Conservation (phyloP, 2,797 vertebrate species). For the Crocodylus rhombifer region DNA sequence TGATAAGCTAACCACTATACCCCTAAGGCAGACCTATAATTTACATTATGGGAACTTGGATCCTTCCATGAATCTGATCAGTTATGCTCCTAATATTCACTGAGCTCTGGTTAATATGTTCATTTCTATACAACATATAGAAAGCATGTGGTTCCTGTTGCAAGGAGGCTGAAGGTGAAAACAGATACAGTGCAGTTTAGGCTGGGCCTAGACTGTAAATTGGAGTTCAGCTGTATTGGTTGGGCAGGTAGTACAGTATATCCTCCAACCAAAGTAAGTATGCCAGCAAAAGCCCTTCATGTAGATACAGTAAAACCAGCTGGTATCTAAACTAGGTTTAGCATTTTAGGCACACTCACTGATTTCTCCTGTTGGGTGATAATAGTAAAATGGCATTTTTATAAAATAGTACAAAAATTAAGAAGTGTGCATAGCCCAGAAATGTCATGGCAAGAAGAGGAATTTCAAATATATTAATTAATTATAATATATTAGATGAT, state of each 20-base stretch:
- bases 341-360: constrained; percentile 41
- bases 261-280: not conserved
- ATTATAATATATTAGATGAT: not conserved
- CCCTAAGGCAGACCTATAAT: no score
- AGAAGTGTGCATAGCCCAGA: not conserved
- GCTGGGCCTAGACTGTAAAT: not conserved
- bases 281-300: not conserved
- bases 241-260: not conserved
- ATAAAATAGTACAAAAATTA: not conserved
- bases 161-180: not conserved
- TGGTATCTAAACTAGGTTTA: constrained; percentile 34
- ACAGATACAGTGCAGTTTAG: not conserved
- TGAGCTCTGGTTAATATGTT: not conserved
- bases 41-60: no score
- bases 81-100: not conserved
- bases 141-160: not conserved
- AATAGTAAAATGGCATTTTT: not conserved
- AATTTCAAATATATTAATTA: not conserved
- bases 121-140: not conserved
- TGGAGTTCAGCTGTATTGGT: not conserved
- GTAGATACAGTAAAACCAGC: not conserved
- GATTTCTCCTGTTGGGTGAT: constrained; percentile 22
- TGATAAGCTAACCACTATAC: no score
- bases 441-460: not conserved
- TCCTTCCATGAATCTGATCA: not conserved